Evolutionary conservation across 2,888 invertebrate species (phyloP).

Genomic region (Drosophila tanythrix): DNA sequence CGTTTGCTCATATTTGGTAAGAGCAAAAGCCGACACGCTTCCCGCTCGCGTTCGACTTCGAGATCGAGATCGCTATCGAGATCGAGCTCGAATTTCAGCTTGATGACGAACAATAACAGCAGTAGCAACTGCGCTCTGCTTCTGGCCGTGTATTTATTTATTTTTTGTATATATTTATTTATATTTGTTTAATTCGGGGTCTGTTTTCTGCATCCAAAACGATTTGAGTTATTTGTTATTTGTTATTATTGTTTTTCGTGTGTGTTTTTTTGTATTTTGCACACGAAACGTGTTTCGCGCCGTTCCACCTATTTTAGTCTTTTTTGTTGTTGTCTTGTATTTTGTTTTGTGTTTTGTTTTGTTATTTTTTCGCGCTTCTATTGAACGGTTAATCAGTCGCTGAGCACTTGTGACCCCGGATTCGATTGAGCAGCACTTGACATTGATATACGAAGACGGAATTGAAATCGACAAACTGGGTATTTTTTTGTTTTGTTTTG

Average conservation of each 20-base stretch:
- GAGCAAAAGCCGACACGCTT: slow-evolving; percentile 59
- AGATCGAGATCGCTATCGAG: slow-evolving; percentile 26
- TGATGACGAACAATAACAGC: slow-evolving; percentile 11
- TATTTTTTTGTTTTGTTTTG: slow-evolving; percentile 1
- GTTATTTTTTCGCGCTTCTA: slow-evolving; percentile 48
- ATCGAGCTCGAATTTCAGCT: slow-evolving; percentile 27
- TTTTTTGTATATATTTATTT: slow-evolving; percentile 20
- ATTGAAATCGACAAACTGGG: slow-evolving; percentile 21
- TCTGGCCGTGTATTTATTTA: slow-evolving; percentile 17
- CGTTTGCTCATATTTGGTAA: slow-evolving; percentile 71
- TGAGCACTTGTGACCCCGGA: slow-evolving; percentile 71
- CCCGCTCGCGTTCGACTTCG: slow-evolving; percentile 38
- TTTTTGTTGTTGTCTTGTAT: slow-evolving; percentile 12
- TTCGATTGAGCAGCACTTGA: slow-evolving; percentile 60
- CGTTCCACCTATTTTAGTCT: slow-evolving; percentile 50
- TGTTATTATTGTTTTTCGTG: slow-evolving; percentile 23
- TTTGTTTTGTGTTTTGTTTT: slow-evolving; percentile 36
- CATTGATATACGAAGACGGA: slow-evolving; percentile 61
- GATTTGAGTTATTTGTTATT: slow-evolving; percentile 53
- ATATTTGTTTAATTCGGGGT: slow-evolving; percentile 47
- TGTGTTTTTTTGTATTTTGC: slow-evolving; percentile 19
- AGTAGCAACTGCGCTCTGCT: not conserved
- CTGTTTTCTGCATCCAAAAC: slow-evolving; percentile 19
- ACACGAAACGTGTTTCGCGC: slow-evolving; percentile 55
- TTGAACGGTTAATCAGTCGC: slow-evolving; percentile 72